A percentile compares a stretch with the other conserved stretches of the same genome.
Conservation (phyloP, 2,888 invertebrate genomes). For the Blastobasis lacticolella region DNA sequence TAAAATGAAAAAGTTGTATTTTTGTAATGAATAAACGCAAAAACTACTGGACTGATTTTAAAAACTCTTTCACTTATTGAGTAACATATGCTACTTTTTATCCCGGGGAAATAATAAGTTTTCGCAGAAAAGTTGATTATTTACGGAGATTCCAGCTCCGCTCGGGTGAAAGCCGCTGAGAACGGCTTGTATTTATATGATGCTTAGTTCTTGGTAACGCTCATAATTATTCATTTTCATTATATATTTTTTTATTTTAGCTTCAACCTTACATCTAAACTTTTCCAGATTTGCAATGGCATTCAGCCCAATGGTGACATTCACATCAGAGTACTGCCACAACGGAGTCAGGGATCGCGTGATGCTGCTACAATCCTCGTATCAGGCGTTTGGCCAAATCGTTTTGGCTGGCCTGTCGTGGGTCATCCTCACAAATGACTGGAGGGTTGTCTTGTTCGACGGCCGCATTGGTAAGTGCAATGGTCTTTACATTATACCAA, state of each 20-base stretch:
- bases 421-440: conserved; percentile 41
- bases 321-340: conserved; percentile 49
- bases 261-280: not conserved
- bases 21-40: too few species aligned
- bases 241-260: not conserved
- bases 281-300: conserved; percentile 42
- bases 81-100: too few species aligned
- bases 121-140: too few species aligned
- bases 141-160: too few species aligned
- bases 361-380: conserved; percentile 44
- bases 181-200: too few species aligned
- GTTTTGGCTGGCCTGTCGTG: conserved; percentile 41
- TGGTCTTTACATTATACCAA: not conserved
- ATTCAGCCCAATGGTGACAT: conserved; percentile 39
- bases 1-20: too few species aligned
- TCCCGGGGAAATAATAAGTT: too few species aligned
- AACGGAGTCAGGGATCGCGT: conserved; percentile 46
- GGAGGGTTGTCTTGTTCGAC: conserved; percentile 35
- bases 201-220: too few species aligned
- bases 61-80: too few species aligned
- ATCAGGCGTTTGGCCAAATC: conserved; percentile 31
- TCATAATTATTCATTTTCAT: too few species aligned
- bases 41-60: too few species aligned
- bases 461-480: conserved; percentile 38
- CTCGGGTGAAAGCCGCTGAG: too few species aligned